A percentile compares a stretch with the other conserved stretches of the same genome.
Evolutionary conservation across 1,140 invertebrate genomes (phyloP).

Genomic region (Drosophila littoralis): DNA sequence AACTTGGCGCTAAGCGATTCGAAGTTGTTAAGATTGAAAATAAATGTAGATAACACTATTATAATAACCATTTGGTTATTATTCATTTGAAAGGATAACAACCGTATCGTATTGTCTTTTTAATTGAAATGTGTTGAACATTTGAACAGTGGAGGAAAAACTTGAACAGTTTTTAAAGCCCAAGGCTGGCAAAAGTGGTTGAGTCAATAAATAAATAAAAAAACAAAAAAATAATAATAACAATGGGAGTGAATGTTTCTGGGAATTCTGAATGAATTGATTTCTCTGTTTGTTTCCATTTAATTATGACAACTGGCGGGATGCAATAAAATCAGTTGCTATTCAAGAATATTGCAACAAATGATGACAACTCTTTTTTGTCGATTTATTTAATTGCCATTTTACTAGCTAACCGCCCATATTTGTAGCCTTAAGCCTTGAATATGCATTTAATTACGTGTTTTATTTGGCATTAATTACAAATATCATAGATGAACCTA

Average conservation of each 20-base stretch:
- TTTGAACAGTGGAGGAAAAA: background rate
- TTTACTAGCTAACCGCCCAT: background rate
- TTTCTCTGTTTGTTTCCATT: constrained; percentile 5
- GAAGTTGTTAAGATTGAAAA: too few species aligned
- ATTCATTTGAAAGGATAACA: too few species aligned
- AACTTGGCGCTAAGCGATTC: too few species aligned
- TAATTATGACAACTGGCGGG: background rate
- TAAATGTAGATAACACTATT: too few species aligned
- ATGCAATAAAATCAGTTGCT: background rate
- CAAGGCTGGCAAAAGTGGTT: background rate
- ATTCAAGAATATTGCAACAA: background rate
- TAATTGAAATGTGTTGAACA: background rate
- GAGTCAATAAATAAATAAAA: background rate
- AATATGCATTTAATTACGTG: background rate
- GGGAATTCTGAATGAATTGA: background rate
- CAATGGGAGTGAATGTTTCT: background rate
- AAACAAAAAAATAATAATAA: background rate
- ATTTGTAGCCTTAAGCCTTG: background rate
- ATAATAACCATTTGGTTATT: too few species aligned
- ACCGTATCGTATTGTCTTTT: background rate
- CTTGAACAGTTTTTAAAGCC: background rate
- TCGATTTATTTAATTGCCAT: background rate
- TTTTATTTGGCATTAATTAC: constrained; percentile 9
- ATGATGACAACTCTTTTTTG: background rate
- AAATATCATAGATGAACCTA: background rate